A percentile compares a stretch with the other conserved stretches of the same genome.
Evolutionary conservation across 1,140 invertebrate species (phyloP).

Genomic region (Drepana arcuata): DNA sequence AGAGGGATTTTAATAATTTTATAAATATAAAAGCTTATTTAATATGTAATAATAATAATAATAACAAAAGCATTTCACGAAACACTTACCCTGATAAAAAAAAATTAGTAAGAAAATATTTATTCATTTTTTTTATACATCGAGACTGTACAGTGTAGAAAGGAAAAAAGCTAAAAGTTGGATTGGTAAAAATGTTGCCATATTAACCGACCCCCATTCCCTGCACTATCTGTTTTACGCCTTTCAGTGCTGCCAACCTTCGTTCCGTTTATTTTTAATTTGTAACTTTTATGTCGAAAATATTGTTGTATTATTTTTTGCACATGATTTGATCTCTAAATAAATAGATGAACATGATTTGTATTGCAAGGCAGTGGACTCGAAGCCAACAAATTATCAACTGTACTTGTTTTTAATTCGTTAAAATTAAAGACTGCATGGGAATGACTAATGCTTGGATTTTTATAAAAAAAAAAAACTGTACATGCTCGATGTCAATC

Average conservation of each 20-base stretch:
- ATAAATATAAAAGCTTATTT: too few relatives aligned
- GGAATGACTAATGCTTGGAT: constrained; percentile 14
- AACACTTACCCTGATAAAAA: constrained; percentile 35
- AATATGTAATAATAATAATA: too few relatives aligned
- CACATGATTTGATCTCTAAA: too few relatives aligned
- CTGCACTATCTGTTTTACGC: constrained; percentile 27
- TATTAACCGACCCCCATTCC: constrained; percentile 18
- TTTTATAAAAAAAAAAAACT: constrained; percentile 26
- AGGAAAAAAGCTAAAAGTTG: too few relatives aligned
- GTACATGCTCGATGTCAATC: constrained; percentile 62
- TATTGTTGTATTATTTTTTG: not conserved
- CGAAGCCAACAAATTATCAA: not conserved
- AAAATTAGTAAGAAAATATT: constrained; percentile 31
- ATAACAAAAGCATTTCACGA: constrained; percentile 51
- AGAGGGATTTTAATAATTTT: too few relatives aligned
- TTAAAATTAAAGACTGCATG: constrained; percentile 20
- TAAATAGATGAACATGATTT: too few relatives aligned
- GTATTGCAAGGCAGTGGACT: not conserved
- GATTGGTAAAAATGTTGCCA: constrained; percentile 60
- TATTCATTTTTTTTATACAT: constrained; percentile 29
- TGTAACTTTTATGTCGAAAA: constrained; percentile 2
- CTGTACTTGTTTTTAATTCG: not conserved
- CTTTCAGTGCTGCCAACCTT: constrained; percentile 8
- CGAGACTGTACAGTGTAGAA: constrained; percentile 65
- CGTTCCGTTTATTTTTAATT: constrained; percentile 15